Evolutionary conservation across 2,113 vertebrate genomes (phyloP), one percentile per base, ranked within the genome.

Genomic region (Speoplatyrhinus poulsoni): DNA sequence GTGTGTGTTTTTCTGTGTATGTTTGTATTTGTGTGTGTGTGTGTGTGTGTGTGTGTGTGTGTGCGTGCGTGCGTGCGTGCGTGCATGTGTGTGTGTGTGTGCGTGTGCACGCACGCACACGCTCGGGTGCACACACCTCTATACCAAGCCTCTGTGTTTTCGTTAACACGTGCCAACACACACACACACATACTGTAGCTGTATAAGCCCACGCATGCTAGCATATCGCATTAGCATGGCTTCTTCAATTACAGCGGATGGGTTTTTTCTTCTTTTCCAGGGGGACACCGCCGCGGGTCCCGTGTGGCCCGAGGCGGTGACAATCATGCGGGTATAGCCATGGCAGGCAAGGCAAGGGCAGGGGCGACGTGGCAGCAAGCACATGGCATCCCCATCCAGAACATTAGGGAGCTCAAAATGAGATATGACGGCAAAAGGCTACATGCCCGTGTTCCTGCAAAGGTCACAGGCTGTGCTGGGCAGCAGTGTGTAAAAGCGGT

Each of bases 331-430:
- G 36, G 36, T 6, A 5, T 5, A 8, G 36, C 36, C 26, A 49
- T 7, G 49, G 54, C 16, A 16, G 54, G 54, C 15, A 1, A n/a
- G 80, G 82, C 80, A 84, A 83, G 77, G 83, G 85, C 86, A 85
- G 84, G 80, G 79, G 73, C 79, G 70, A 82, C 47, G 58, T 78
- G 83, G 83, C 79, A 77, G 82, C 81, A 73, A 86, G 80, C 76
- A 69, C 52, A 41, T 76, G 82, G 78, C 79, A 46, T 85, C 78
- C 82, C 70, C 80, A 83, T 83, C 63, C 61, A 8, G 82, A 81
- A 86, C 88, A 84, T 90, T 85, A 90, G 86, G 77, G 84, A 89
- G 86, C 89, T 86, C 91, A 87, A 87, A 92, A 91, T 90, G 90
- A 91, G 88, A 92, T 87, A 86, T 89, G 90, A 92, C 90, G 90